phyloP scores from a whole-genome alignment of 2,113 vertebrate species.

The Andinoacara biseriatus region DNA sequence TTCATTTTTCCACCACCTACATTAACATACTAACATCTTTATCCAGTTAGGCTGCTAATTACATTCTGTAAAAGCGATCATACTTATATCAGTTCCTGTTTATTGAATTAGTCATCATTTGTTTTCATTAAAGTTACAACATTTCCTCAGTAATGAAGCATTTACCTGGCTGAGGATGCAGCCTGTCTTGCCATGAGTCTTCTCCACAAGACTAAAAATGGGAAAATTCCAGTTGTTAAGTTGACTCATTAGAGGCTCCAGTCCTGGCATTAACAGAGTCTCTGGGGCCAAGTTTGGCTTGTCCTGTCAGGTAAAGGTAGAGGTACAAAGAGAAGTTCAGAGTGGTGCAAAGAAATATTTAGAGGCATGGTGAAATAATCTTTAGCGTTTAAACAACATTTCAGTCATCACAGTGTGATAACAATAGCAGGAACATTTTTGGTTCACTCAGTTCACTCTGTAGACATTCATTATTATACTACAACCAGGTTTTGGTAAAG shows the following conservation, averaged over 20 bases:
- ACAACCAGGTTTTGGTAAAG: neutral
- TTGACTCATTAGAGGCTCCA: slow-evolving; percentile 89
- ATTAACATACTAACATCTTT: neutral
- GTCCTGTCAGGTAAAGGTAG: slow-evolving; percentile 75
- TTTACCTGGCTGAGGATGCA: slow-evolving; percentile 97
- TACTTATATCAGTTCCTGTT: neutral
- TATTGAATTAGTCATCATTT: slow-evolving; percentile 1
- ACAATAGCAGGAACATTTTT: neutral
- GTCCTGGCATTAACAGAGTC: slow-evolving; percentile 85
- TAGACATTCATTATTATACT: neutral
- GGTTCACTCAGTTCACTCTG: neutral
- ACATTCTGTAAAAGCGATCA: neutral
- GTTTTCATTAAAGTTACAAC: neutral
- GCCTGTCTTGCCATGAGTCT: slow-evolving; percentile 88
- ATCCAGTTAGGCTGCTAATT: neutral
- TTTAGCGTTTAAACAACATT: neutral
- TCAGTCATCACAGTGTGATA: neutral
- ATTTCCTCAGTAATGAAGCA: neutral
- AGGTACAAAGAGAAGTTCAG: neutral
- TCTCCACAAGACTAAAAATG: slow-evolving; percentile 95
- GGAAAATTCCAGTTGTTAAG: slow-evolving; percentile 98
- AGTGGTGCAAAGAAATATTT: neutral
- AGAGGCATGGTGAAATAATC: neutral
- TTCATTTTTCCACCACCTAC: neutral
- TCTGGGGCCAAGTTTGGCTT: slow-evolving; percentile 85